These are phyloP conservation scores for Drosophila austrosaltans DNA, from an alignment of 2,888 invertebrate genomes.

Conservation along the genomic window DNA sequence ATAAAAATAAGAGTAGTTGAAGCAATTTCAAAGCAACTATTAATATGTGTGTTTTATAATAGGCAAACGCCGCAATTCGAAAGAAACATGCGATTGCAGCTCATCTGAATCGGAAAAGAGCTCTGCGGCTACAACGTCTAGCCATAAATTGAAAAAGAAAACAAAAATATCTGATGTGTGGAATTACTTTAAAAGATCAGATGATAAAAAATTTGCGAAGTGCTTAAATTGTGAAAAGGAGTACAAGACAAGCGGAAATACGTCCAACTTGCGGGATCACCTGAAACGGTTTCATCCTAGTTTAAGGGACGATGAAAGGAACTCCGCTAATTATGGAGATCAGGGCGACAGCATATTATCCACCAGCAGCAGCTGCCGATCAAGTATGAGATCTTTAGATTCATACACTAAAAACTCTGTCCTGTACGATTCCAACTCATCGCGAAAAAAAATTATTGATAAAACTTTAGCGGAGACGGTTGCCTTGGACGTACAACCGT, in stretches of 20 bases:
- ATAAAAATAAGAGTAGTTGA: constrained; percentile 4
- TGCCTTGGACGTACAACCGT: constrained; percentile 7
- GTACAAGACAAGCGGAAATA: constrained; percentile 1
- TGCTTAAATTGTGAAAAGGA: too few relatives aligned
- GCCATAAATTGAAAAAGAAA: too few relatives aligned
- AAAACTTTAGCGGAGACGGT: constrained; percentile 1
- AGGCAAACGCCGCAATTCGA: too few relatives aligned
- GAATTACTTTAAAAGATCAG: too few relatives aligned
- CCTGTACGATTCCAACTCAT: constrained; percentile 9
- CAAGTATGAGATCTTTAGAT: constrained; percentile 5
- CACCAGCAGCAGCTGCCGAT: constrained; percentile 7
- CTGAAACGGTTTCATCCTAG: constrained; percentile 2
- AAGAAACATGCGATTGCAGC: too few relatives aligned
- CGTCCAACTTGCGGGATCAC: constrained; percentile 10
- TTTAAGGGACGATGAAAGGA: constrained; percentile 6
- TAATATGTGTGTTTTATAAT: too few relatives aligned
- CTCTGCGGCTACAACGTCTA: too few relatives aligned
- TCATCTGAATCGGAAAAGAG: too few relatives aligned
- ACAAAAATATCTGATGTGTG: too few relatives aligned
- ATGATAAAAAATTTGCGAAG: too few relatives aligned
- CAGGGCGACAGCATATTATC: constrained; percentile 7
- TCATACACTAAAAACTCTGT: constrained; percentile 7
- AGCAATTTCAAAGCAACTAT: neutral
- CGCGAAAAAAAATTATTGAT: constrained; percentile 3
- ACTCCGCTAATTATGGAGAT: constrained; percentile 9